Conservation (phyloP, 64 coral and sea anemone species). For the Pocillopora damicornis region DNA sequence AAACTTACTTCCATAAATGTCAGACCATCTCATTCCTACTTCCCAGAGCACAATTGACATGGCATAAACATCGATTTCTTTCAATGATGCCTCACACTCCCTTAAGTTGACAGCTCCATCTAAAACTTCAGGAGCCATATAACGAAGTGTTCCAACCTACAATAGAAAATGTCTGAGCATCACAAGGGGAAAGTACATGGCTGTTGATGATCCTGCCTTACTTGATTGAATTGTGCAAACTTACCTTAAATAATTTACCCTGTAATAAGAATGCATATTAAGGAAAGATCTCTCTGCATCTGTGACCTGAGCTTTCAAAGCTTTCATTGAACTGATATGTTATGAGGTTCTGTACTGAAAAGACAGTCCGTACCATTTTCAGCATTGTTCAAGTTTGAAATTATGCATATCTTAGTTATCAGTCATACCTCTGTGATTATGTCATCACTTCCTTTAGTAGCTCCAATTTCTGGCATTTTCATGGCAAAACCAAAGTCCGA, state of each 20-base stretch:
- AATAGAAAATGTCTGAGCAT: neutral
- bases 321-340: no score
- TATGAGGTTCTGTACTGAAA: no score
- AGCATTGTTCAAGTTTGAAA: no score
- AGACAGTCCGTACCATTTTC: no score
- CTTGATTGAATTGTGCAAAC: no score
- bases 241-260: no score
- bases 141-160: slow-evolving; percentile 82
- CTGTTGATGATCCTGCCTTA: no score
- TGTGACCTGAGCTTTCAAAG: no score
- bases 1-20: slow-evolving; percentile 84
- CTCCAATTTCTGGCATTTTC: slow-evolving; percentile 70
- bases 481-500: slow-evolving; percentile 97
- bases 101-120: slow-evolving; percentile 89
- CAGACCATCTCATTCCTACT: slow-evolving; percentile 75
- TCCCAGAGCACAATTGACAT: slow-evolving; percentile 86
- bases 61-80: slow-evolving; percentile 97
- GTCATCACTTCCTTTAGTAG: slow-evolving; percentile 46
- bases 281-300: no score
- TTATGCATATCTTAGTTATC: neutral
- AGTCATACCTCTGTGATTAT: slow-evolving; percentile 77
- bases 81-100: slow-evolving; percentile 73
- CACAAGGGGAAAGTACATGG: no score
- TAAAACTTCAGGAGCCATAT: slow-evolving; percentile 93
- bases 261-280: no score